phyloP scores from a whole-genome alignment of 2,797 vertebrate genomes.

The Ptychobarbus kaznakovi region DNA sequence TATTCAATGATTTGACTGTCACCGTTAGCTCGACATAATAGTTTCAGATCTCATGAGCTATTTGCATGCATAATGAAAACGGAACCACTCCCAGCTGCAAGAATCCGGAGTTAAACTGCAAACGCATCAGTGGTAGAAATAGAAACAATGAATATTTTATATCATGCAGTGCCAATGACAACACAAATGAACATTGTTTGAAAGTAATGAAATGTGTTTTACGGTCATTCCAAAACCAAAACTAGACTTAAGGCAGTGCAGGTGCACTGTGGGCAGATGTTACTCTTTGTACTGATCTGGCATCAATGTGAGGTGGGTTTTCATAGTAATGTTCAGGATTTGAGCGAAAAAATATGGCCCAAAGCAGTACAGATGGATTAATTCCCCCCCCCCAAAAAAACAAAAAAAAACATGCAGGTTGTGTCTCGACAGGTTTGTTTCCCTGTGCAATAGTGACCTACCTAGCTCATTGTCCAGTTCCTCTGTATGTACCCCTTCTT shows the following conservation, averaged over 20 bases:
- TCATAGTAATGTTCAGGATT: neutral
- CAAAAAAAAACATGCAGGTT: neutral
- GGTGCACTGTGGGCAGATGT: neutral
- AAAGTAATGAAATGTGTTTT: constrained; percentile 22
- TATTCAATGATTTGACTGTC: constrained; percentile 36
- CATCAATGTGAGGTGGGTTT: neutral
- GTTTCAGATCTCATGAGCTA: constrained; percentile 8
- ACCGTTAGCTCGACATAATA: constrained; percentile 24
- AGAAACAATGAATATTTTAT: constrained; percentile 55
- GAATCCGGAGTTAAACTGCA: constrained; percentile 21
- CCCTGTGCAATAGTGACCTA: constrained; percentile 75
- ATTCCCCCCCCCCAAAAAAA: neutral
- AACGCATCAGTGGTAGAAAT: constrained; percentile 31
- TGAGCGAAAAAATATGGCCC: neutral
- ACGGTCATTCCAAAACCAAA: neutral
- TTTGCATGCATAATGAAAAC: constrained; percentile 37
- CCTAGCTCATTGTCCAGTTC: constrained; percentile 99
- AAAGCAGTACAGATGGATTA: constrained; percentile 18
- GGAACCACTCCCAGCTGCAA: constrained; percentile 28
- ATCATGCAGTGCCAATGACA: constrained; percentile 30
- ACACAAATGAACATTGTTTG: constrained; percentile 23
- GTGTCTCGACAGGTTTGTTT: constrained; percentile 3
- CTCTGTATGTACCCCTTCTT: constrained; percentile 99
- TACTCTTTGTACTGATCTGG: constrained; percentile 31
- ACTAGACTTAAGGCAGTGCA: neutral